Evolutionary conservation across 53 echinoderm and acorn worm genomes (phyloP).

Genomic region (Zoroaster sp.): DNA sequence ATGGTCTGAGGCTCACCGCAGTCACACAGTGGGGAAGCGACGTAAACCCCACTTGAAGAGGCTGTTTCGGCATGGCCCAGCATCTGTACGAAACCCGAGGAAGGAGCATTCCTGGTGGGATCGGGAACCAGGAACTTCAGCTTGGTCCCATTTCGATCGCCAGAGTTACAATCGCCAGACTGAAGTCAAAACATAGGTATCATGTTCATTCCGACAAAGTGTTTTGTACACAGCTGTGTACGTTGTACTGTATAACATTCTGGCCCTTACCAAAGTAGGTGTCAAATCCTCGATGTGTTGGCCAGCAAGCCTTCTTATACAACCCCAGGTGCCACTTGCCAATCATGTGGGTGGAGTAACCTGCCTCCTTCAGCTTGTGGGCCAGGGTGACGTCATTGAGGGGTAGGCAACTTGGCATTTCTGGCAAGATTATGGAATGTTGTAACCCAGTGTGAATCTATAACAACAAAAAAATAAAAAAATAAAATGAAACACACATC

Average conservation of each 20-base stretch:
- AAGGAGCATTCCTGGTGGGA: too few species aligned
- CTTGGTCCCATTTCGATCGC: too few species aligned
- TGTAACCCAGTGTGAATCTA: slow-evolving; percentile 77
- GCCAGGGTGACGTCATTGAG: slow-evolving; percentile 61
- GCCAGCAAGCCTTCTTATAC: slow-evolving; percentile 76
- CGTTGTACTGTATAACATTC: neutral
- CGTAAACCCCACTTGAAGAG: too few species aligned
- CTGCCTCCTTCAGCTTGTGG: slow-evolving; percentile 71
- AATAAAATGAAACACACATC: too few species aligned
- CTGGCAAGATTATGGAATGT: slow-evolving; percentile 54
- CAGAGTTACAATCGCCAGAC: too few species aligned
- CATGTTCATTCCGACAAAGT: neutral
- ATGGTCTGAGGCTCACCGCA: too few species aligned
- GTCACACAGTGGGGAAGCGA: too few species aligned
- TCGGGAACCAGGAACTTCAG: too few species aligned
- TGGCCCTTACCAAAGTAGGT: slow-evolving; percentile 69
- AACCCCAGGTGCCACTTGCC: slow-evolving; percentile 88
- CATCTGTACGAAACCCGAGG: too few species aligned
- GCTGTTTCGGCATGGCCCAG: too few species aligned
- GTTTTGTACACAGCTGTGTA: neutral
- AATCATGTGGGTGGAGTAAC: slow-evolving; percentile 71
- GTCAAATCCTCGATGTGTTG: slow-evolving; percentile 79
- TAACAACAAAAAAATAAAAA: too few species aligned
- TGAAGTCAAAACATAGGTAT: neutral
- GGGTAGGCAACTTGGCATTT: slow-evolving; percentile 63